These are phyloP conservation scores for Pollenia angustigena DNA, from an alignment of 2,888 invertebrate genomes.

Conservation along the genomic window DNA sequence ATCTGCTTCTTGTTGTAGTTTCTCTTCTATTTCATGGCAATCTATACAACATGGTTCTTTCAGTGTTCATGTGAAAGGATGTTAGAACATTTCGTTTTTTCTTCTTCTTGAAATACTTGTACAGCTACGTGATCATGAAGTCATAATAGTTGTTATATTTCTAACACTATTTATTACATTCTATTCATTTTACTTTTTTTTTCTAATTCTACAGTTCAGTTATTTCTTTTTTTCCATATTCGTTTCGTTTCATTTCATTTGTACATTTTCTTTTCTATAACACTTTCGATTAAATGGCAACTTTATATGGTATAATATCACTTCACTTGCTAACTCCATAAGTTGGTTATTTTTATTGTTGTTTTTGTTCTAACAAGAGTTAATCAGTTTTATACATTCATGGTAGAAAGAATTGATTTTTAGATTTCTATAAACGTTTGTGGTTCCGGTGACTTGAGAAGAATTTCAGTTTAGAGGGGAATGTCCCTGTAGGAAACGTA, in stretches of 20 bases:
- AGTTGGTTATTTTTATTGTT: constrained; percentile 22
- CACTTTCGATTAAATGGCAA: constrained; percentile 65
- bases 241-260: constrained; percentile 53
- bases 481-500: constrained; percentile 18
- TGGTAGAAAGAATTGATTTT: constrained; percentile 25
- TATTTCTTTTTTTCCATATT: constrained; percentile 36
- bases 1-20: constrained; percentile 55
- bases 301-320: constrained; percentile 57
- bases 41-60: background rate
- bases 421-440: constrained; percentile 49
- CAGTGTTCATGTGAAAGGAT: constrained; percentile 64
- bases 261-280: constrained; percentile 62
- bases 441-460: constrained; percentile 47
- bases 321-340: constrained; percentile 4
- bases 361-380: constrained; percentile 23
- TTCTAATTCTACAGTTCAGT: constrained; percentile 32
- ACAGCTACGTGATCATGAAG: constrained; percentile 63
- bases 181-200: constrained; percentile 34
- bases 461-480: background rate
- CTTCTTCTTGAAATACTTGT: constrained; percentile 19
- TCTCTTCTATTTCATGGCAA: constrained; percentile 42
- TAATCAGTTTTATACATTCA: constrained; percentile 39
- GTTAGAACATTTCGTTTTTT: constrained; percentile 45
- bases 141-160: constrained; percentile 57
- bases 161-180: constrained; percentile 57